A percentile compares a stretch with the other conserved stretches of the same genome.
phyloP scores from a whole-genome alignment of 2,113 vertebrate species.

The Poicephalus gulielmi region DNA sequence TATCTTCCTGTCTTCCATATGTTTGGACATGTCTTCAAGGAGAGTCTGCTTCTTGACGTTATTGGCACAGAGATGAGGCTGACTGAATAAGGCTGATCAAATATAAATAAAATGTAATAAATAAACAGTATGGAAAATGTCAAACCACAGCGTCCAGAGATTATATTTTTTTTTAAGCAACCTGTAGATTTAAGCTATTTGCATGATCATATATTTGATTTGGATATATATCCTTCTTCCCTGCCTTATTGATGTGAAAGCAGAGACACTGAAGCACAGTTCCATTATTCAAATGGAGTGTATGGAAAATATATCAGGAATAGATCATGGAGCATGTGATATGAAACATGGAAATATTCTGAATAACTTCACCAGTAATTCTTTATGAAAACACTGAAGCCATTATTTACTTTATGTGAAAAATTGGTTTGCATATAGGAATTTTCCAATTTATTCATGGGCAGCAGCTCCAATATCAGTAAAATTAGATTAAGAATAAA shows the following conservation, averaged over 20 bases:
- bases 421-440: not conserved
- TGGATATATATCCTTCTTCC: not conserved
- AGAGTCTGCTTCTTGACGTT: not conserved
- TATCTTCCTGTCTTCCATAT: not conserved
- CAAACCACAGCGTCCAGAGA: accelerated
- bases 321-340: not conserved
- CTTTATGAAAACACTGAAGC: not conserved
- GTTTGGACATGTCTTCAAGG: not conserved
- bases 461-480: not conserved
- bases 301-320: not conserved
- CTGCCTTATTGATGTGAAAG: not conserved
- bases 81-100: not conserved
- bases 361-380: not conserved
- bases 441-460: not conserved
- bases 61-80: not conserved
- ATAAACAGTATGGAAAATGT: not conserved
- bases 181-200: not conserved
- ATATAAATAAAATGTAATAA: not conserved
- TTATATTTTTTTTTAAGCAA: not conserved
- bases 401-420: not conserved
- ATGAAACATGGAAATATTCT: not conserved
- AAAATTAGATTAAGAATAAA: not conserved
- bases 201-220: not conserved
- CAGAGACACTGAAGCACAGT: not conserved
- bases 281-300: not conserved